Evolutionary conservation across 1,140 invertebrate genomes (phyloP).

Genomic region (Metaphire vulgaris): DNA sequence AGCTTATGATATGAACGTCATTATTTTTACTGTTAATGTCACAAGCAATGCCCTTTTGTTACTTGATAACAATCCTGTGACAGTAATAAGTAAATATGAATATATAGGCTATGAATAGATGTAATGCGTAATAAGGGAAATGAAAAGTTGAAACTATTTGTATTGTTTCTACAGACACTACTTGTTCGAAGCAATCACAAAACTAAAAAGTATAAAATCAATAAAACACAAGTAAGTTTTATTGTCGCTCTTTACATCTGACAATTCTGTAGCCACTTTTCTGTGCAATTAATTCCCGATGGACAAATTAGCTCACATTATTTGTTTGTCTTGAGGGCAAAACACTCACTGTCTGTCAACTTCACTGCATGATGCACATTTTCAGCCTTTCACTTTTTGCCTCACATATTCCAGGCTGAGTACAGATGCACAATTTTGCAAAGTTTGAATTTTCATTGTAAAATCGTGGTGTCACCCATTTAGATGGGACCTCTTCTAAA

Average conservation of each 20-base stretch:
- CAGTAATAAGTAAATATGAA: not conserved
- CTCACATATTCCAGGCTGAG: not conserved
- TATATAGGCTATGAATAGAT: not conserved
- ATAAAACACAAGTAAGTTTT: not conserved
- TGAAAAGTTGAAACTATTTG: not conserved
- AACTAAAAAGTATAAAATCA: not conserved
- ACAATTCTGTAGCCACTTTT: not conserved
- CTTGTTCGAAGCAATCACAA: not conserved
- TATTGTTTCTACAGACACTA: not conserved
- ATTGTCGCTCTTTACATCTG: not conserved
- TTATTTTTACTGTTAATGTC: not conserved
- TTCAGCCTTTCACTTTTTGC: not conserved
- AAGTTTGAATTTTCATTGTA: no score
- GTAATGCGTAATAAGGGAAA: not conserved
- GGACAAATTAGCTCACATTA: not conserved
- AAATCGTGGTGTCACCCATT: no score
- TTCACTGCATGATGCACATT: no score
- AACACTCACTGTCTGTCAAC: no score
- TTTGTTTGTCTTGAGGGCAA: not conserved
- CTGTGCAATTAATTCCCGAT: not conserved
- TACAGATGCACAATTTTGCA: no score
- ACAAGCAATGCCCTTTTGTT: no score
- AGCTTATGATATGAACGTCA: not conserved
- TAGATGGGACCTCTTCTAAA: no score
- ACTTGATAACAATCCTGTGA: no score